Evolutionary conservation across 2,888 invertebrate genomes (phyloP).

Genomic region (Stenichneumon culpator): DNA sequence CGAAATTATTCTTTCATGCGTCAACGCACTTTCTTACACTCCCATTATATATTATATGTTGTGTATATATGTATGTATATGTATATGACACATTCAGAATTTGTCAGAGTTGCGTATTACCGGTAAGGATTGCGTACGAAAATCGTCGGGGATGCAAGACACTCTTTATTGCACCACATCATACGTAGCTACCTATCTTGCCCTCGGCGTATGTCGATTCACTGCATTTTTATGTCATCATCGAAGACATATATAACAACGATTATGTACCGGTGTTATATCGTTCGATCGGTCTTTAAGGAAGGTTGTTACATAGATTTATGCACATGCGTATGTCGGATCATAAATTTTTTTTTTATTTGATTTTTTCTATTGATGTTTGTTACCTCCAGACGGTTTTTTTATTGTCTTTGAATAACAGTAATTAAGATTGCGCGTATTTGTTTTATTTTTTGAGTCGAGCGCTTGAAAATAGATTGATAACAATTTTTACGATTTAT

Average conservation of each 20-base stretch:
- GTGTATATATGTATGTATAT: not conserved
- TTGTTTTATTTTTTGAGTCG: not conserved
- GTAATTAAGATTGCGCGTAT: not conserved
- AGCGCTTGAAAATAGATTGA: too few species aligned
- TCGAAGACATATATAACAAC: constrained; percentile 15
- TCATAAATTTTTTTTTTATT: constrained; percentile 7
- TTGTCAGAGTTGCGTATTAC: not conserved
- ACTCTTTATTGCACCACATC: constrained; percentile 5
- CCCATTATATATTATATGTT: constrained; percentile 3
- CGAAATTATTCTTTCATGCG: constrained; percentile 22
- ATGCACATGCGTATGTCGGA: not conserved
- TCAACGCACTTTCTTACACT: constrained; percentile 1
- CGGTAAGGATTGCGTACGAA: constrained; percentile 18
- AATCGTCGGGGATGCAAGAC: constrained; percentile 24
- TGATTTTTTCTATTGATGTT: not conserved
- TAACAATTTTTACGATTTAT: too few species aligned
- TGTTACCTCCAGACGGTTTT: not conserved
- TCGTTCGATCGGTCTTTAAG: not conserved
- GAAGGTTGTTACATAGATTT: not conserved
- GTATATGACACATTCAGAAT: not conserved
- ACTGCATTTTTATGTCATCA: constrained; percentile 10
- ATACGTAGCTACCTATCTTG: constrained; percentile 2
- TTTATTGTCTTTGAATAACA: not conserved
- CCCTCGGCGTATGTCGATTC: constrained; percentile 8
- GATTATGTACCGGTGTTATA: not conserved